These are phyloP conservation scores for Hystrix cristata DNA, from an alignment of 2,113 vertebrate genomes.

Conservation along the genomic window DNA sequence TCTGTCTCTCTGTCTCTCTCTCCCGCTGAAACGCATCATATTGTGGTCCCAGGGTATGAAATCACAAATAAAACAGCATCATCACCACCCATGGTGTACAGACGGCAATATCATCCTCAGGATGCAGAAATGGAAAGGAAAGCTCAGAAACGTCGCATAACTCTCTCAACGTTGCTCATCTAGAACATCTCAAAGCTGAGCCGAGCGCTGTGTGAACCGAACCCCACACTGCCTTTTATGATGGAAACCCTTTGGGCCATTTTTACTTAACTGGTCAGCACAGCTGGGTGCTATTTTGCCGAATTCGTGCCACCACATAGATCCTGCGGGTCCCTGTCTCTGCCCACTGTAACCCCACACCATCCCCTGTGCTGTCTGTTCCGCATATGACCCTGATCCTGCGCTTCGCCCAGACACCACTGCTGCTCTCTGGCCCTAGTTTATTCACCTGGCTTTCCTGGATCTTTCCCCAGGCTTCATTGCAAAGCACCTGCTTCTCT, in stretches of 20 bases:
- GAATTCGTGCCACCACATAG: background rate
- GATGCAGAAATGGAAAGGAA: background rate
- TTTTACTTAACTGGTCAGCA: background rate
- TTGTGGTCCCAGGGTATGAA: background rate
- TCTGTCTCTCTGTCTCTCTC: background rate
- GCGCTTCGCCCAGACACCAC: background rate
- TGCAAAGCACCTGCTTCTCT: background rate
- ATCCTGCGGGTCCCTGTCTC: accelerated
- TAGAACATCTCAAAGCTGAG: background rate
- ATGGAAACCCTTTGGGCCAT: background rate
- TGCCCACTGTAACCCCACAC: accelerated
- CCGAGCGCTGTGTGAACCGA: background rate
- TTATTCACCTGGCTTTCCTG: background rate
- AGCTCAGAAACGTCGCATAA: background rate
- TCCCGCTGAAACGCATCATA: background rate
- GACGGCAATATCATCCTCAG: background rate
- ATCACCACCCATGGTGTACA: background rate
- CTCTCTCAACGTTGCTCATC: background rate
- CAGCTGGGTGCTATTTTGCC: background rate
- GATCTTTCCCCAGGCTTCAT: background rate
- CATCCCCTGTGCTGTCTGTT: background rate
- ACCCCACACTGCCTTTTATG: background rate
- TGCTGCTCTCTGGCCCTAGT: background rate
- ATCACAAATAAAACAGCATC: background rate
- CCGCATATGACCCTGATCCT: accelerated